Base-by-base conservation (phyloP, 1,140 invertebrate genomes). In the Aleiodes sp. region DNA sequence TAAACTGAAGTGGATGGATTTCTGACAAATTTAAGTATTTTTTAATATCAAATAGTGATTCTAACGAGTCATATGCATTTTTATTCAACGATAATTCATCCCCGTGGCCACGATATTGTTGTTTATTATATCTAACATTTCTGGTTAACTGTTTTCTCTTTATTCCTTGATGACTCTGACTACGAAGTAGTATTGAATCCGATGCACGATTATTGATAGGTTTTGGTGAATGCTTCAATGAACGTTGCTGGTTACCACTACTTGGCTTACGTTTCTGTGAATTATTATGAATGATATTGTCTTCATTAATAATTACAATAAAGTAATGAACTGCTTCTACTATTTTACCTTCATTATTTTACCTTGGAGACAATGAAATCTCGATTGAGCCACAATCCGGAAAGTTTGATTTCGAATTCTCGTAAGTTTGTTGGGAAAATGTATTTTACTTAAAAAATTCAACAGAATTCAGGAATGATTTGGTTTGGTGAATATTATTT, bases 271-370 rank as follows among this genome's bases (percentile, higher is more conserved):
- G 46, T 16, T 26, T 52, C 21, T 52, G 46, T 52, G 21, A 9
- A 24, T 52, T 52, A 24, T 21, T 9, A 16, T 16, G 14, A 7
- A 52, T 52, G n/a, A n/a, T 24, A 33, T 24, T 64, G 16, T 8
- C 0, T 41, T 41, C n/a, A n/a, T 33, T 57, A 3, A 33, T 37
- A 2, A 9, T 1, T 26, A 26, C n/a, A 16, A 26, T 26, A 57
- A 63, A 10, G 3, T 24, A 12, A 12, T 24, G 10, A 52, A 24
- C 2, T 35, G 31, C 4, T 10, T 35, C n/a, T n/a, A n/a, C 31
- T 9, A 52, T 52, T 52, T 52, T 52, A 52, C 46, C 46, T 52
- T 52, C 46, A 52, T 52, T 52, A 52, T 52, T 52, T 52, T 52
- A 52, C 21, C 46, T 52, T 52, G n/a, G 4, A 12, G 46, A 52